Evolutionary conservation across 1,140 invertebrate genomes (phyloP).

Genomic region (Aphelenchoides avenae): DNA sequence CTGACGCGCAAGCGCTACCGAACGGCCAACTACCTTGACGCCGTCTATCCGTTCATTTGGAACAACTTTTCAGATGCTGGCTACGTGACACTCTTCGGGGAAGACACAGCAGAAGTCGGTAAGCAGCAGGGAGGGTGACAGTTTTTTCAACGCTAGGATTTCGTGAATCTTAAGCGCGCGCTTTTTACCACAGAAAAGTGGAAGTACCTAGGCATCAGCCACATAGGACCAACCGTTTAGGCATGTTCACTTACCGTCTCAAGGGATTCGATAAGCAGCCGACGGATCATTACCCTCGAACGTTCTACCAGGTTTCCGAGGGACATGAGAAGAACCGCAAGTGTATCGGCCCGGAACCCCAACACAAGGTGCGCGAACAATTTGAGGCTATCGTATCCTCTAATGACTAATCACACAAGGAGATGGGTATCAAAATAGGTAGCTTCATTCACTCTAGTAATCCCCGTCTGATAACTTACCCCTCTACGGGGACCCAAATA

Average conservation of each 20-base stretch:
- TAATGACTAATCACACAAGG: too few relatives aligned
- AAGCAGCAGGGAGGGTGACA: too few relatives aligned
- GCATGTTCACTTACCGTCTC: conserved; percentile 81
- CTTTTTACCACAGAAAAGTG: too few relatives aligned
- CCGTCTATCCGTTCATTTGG: conserved; percentile 70
- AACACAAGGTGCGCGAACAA: conserved; percentile 78
- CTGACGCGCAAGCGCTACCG: conserved; percentile 70
- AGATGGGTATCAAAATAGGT: too few relatives aligned
- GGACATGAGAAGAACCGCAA: conserved; percentile 59
- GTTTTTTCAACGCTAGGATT: too few relatives aligned
- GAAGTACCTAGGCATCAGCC: too few relatives aligned
- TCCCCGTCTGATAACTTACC: too few relatives aligned
- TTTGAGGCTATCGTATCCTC: too few relatives aligned
- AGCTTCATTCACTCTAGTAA: too few relatives aligned
- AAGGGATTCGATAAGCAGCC: conserved; percentile 79
- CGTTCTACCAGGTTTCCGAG: conserved; percentile 70
- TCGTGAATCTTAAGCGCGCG: too few relatives aligned
- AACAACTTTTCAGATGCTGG: conserved; percentile 65
- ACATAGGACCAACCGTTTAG: too few relatives aligned
- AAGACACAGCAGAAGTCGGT: conserved; percentile 77
- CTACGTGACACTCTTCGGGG: conserved; percentile 73
- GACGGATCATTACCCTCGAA: conserved; percentile 82
- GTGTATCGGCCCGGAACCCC: conserved; percentile 74
- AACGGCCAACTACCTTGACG: conserved; percentile 68
- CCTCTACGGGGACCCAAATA: too few relatives aligned